Evolutionary conservation across 1,140 invertebrate species (phyloP).

Genomic region (Zaprionus capensis): DNA sequence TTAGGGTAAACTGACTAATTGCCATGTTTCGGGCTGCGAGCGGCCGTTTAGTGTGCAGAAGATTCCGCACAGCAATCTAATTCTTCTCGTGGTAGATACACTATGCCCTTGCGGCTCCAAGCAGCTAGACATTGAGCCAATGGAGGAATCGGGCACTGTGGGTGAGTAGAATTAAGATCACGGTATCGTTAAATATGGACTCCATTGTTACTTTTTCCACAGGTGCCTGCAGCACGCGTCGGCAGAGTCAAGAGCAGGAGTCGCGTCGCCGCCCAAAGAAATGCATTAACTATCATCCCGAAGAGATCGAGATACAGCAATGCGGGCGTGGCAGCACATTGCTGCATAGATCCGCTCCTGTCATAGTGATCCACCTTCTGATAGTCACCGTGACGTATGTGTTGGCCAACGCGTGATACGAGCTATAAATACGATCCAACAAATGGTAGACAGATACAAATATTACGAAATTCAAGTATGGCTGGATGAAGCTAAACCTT

Average conservation of each 20-base stretch:
- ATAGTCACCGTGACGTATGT: slow-evolving; percentile 76
- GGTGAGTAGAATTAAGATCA: slow-evolving; percentile 49
- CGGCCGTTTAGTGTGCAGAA: slow-evolving; percentile 97
- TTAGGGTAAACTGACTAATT: slow-evolving; percentile 96
- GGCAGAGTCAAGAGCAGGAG: slow-evolving; percentile 86
- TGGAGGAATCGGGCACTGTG: slow-evolving; percentile 86
- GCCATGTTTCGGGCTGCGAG: slow-evolving; percentile 94
- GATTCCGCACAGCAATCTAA: slow-evolving; percentile 95
- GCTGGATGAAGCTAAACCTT: background rate
- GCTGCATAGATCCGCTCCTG: slow-evolving; percentile 57
- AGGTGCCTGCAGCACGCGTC: slow-evolving; percentile 85
- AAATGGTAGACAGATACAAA: background rate
- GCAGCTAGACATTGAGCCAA: slow-evolving; percentile 91
- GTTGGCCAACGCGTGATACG: slow-evolving; percentile 83
- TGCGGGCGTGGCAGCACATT: slow-evolving; percentile 86
- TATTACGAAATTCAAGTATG: background rate
- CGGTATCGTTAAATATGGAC: background rate
- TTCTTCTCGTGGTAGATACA: slow-evolving; percentile 94
- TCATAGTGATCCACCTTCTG: slow-evolving; percentile 71
- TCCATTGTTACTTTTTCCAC: background rate
- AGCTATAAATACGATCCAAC: slow-evolving; percentile 38
- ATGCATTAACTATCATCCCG: slow-evolving; percentile 95
- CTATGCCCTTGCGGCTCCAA: slow-evolving; percentile 94
- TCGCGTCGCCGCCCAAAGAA: slow-evolving; percentile 89
- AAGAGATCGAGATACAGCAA: slow-evolving; percentile 91